Evolutionary conservation across 1,140 invertebrate genomes (phyloP).

Genomic region (Latrodectus geometricus): DNA sequence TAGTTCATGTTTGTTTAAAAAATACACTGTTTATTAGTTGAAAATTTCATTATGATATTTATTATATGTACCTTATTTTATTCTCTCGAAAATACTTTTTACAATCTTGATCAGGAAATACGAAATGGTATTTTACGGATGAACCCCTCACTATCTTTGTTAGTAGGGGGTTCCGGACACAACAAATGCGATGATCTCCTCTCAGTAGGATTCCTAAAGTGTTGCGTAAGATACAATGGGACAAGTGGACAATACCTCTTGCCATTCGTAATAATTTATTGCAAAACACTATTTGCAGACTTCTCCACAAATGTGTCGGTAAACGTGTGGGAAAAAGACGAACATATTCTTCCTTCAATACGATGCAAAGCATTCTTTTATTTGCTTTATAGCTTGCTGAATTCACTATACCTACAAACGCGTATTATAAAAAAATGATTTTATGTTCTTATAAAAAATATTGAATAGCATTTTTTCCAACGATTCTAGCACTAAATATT

Average conservation of each 20-base stretch:
- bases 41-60: no score
- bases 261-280: slow-evolving; percentile 52
- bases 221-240: slow-evolving; percentile 47
- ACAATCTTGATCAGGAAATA: neutral
- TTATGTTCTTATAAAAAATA: no score
- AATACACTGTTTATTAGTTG: no score
- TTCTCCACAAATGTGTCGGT: slow-evolving; percentile 37
- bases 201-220: slow-evolving; percentile 12
- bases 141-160: neutral
- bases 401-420: no score
- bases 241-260: slow-evolving; percentile 33
- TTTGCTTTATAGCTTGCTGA: no score
- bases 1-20: no score
- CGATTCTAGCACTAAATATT: no score
- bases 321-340: slow-evolving; percentile 51
- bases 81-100: no score
- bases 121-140: neutral
- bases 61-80: no score
- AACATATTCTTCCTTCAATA: slow-evolving; percentile 8
- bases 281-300: slow-evolving; percentile 37
- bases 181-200: slow-evolving; percentile 45
- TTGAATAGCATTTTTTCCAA: no score
- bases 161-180: slow-evolving; percentile 30
- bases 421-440: no score
- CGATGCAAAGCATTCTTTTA: no score